Evolutionary conservation across 2,113 vertebrate species (phyloP).

Genomic region (Gopherus flavomarginatus): DNA sequence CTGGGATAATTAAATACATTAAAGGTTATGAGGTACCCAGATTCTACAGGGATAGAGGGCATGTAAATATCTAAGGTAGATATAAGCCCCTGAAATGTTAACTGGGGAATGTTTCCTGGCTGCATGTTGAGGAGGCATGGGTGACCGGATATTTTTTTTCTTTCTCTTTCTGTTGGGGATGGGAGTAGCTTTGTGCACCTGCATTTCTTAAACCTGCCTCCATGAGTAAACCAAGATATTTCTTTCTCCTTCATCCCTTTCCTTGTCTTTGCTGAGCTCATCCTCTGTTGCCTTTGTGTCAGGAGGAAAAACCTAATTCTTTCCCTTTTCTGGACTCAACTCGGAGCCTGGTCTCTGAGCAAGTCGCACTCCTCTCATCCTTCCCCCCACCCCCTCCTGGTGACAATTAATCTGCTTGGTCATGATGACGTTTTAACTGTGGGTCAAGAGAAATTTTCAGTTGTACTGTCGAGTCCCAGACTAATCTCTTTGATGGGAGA

Average conservation of each 20-base stretch:
- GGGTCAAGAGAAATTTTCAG: rapidly evolving
- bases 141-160: background rate
- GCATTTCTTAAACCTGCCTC: rapidly evolving
- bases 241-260: background rate
- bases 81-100: background rate
- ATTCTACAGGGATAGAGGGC: background rate
- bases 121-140: rapidly evolving
- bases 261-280: rapidly evolving
- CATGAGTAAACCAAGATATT: rapidly evolving
- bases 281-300: background rate
- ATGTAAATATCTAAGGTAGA: background rate
- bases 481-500: background rate
- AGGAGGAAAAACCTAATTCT: rapidly evolving
- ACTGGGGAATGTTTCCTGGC: rapidly evolving
- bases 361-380: no score
- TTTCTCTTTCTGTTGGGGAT: rapidly evolving
- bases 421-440: rapidly evolving
- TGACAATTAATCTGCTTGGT: rapidly evolving
- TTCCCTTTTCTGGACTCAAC: rapidly evolving
- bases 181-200: rapidly evolving
- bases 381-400: rapidly evolving
- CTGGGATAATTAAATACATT: background rate
- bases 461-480: rapidly evolving
- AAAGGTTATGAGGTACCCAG: background rate
- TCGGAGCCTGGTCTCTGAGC: background rate